Conservation (phyloP, 2,113 vertebrate species). For the Psittacula cyanocephala region DNA sequence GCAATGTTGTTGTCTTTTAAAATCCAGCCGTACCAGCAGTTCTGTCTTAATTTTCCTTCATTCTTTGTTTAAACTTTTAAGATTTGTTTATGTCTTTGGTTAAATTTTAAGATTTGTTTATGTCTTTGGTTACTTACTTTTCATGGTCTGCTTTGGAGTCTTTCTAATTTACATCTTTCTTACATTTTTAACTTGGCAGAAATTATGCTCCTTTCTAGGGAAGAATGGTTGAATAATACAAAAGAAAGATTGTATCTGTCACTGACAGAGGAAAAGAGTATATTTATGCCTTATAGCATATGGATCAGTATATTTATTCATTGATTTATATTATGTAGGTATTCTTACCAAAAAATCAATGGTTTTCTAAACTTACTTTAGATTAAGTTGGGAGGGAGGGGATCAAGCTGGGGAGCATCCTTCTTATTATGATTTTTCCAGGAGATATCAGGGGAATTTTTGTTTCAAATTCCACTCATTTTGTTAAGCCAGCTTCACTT, state of each 20-base stretch:
- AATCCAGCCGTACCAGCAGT: not conserved
- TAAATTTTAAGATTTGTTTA: not conserved
- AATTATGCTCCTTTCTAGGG: not conserved
- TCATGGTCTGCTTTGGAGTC: not conserved
- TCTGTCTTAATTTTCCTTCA: not conserved
- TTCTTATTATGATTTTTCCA: not conserved
- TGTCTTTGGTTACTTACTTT: not conserved
- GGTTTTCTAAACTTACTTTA: not conserved
- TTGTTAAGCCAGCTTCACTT: not conserved
- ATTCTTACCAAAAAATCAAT: not conserved
- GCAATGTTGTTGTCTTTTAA: not conserved
- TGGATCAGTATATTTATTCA: slow-evolving; percentile 7
- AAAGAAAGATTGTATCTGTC: slow-evolving; percentile 20
- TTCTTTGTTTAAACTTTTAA: not conserved
- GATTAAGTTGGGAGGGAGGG: not conserved
- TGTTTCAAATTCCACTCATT: not conserved
- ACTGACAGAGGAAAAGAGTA: not conserved
- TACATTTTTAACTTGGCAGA: slow-evolving; percentile 39
- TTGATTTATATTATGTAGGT: not conserved
- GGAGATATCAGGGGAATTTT: not conserved
- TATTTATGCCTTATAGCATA: not conserved
- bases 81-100: not conserved
- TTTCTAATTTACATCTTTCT: slow-evolving; percentile 35
- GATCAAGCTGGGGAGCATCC: not conserved
- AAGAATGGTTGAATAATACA: slow-evolving; percentile 38